phyloP scores from a whole-genome alignment of 1,140 invertebrate genomes.

The Myzus persicae region DNA sequence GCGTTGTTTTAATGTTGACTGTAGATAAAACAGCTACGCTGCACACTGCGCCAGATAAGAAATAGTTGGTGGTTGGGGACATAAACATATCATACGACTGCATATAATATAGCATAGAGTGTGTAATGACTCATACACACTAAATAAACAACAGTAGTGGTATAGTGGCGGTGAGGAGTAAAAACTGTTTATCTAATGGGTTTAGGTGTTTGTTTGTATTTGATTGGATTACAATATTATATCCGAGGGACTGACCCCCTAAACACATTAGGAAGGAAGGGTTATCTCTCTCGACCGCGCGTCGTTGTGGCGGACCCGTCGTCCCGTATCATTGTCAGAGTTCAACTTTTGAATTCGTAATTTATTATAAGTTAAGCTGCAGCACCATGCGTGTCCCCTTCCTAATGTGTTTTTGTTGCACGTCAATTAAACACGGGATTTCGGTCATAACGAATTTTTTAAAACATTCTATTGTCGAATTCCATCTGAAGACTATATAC shows the following conservation, averaged over 20 bases:
- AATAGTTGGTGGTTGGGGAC: constrained; percentile 19
- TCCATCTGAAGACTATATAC: background rate
- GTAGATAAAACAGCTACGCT: constrained; percentile 48
- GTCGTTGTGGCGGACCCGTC: constrained; percentile 49
- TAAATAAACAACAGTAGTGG: constrained; percentile 40
- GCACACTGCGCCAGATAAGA: constrained; percentile 35
- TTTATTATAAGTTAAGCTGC: constrained; percentile 43
- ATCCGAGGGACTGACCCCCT: constrained; percentile 50
- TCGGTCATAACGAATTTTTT: background rate
- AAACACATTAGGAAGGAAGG: constrained; percentile 45
- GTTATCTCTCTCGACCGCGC: constrained; percentile 48
- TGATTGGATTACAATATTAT: constrained; percentile 55
- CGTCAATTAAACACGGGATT: constrained; percentile 48
- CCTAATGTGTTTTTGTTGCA: constrained; percentile 27
- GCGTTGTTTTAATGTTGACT: constrained; percentile 48
- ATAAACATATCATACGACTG: constrained; percentile 31
- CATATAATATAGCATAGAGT: background rate
- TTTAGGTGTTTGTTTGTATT: constrained; percentile 56
- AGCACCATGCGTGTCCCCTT: constrained; percentile 8
- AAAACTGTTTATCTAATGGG: constrained; percentile 55
- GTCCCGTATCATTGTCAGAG: constrained; percentile 54
- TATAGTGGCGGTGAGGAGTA: constrained; percentile 5
- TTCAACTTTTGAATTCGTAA: constrained; percentile 53
- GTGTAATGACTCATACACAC: constrained; percentile 53
- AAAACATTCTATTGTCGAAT: background rate